Evolutionary conservation across 1,140 invertebrate species (phyloP).

Genomic region (Cephus cinctus): DNA sequence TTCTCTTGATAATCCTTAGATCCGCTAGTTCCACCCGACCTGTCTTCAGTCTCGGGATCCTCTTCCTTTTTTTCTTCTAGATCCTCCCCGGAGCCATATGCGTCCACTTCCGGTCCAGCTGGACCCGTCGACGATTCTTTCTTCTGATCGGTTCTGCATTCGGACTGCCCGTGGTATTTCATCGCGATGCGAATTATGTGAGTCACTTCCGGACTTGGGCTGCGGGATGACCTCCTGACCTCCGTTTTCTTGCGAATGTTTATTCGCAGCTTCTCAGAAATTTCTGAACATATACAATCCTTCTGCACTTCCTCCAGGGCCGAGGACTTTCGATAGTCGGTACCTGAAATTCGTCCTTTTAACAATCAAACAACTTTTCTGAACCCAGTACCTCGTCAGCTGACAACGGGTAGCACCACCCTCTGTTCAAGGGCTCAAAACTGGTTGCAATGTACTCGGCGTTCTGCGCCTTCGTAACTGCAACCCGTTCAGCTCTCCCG

Average conservation of each 20-base stretch:
- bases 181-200: slow-evolving; percentile 45
- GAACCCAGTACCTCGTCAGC: no score
- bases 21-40: no score
- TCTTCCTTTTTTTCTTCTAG: slow-evolving; percentile 9
- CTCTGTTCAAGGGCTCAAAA: no score
- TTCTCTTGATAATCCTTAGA: no score
- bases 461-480: no score
- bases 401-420: no score
- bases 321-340: not conserved
- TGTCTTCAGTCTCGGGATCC: slow-evolving; percentile 8
- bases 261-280: slow-evolving; percentile 34
- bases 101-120: not conserved
- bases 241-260: slow-evolving; percentile 34
- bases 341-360: slow-evolving; percentile 12
- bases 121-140: not conserved
- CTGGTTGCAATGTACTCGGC: no score
- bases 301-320: slow-evolving; percentile 4
- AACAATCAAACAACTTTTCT: no score
- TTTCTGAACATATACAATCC: slow-evolving; percentile 39
- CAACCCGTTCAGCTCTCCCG: no score
- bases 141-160: not conserved
- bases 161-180: slow-evolving; percentile 34
- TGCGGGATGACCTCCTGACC: slow-evolving; percentile 23
- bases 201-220: slow-evolving; percentile 45
- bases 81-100: not conserved